Evolutionary conservation across 2,888 invertebrate genomes (phyloP).

Genomic region (Chrysolina oricalcia): DNA sequence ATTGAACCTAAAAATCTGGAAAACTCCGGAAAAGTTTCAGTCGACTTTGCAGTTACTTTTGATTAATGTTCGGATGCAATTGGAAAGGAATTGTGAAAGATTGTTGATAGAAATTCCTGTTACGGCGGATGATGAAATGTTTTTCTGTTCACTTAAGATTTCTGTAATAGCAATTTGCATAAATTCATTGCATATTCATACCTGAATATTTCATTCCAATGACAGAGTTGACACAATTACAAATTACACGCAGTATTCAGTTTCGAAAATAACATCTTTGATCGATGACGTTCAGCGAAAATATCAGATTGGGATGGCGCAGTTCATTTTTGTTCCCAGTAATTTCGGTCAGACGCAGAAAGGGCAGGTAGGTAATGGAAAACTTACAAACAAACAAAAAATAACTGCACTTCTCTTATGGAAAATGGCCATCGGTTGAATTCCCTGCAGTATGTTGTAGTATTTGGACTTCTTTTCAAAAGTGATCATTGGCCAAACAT

Average conservation of each 20-base stretch:
- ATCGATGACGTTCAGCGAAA: background rate
- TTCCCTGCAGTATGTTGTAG: no score
- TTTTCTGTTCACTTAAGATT: background rate
- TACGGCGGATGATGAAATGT: background rate
- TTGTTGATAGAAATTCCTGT: background rate
- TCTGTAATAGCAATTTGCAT: background rate
- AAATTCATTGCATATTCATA: background rate
- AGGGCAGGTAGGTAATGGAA: no score
- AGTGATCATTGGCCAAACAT: no score
- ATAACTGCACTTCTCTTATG: no score
- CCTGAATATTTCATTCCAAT: background rate
- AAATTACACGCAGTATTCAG: background rate
- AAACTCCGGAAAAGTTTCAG: conserved; percentile 33
- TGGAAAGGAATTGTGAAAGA: background rate
- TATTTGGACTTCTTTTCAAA: no score
- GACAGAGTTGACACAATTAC: background rate
- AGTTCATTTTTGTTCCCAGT: background rate
- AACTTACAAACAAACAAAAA: no score
- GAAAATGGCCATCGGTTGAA: no score
- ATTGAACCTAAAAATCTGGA: conserved; percentile 31
- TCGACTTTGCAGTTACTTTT: background rate
- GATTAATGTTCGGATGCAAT: background rate
- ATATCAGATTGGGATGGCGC: background rate
- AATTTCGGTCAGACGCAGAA: no score
- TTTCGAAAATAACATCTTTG: background rate